Conservation (phyloP, 2,888 invertebrate species). For the Anthophora plumipes region DNA sequence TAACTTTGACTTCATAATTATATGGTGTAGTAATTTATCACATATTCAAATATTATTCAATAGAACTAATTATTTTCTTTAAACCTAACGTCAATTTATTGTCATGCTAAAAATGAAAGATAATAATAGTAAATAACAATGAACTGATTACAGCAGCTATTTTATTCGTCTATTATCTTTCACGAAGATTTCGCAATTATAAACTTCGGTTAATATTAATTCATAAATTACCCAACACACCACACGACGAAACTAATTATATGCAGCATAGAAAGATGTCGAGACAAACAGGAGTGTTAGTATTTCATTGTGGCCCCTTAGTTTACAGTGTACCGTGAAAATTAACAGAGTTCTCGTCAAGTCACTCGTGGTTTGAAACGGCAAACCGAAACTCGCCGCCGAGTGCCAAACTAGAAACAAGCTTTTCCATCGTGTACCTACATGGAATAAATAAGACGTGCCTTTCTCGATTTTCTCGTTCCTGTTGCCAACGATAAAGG, state of each 20-base stretch:
- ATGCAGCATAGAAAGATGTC: slow-evolving; percentile 48
- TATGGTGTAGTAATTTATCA: too few species aligned
- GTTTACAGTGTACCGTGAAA: slow-evolving; percentile 60
- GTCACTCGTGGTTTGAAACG: slow-evolving; percentile 35
- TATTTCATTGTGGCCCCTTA: slow-evolving; percentile 52
- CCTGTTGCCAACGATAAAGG: neutral
- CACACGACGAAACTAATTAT: slow-evolving; percentile 55
- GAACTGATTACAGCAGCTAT: neutral
- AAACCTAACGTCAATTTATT: too few species aligned
- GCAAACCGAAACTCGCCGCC: slow-evolving; percentile 39
- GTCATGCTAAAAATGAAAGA: too few species aligned
- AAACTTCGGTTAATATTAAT: slow-evolving; percentile 38
- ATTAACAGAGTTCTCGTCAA: slow-evolving; percentile 67
- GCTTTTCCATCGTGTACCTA: slow-evolving; percentile 17
- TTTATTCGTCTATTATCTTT: too few species aligned
- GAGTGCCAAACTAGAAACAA: slow-evolving; percentile 7
- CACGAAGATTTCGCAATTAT: neutral
- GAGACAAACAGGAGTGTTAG: slow-evolving; percentile 31
- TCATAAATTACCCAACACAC: slow-evolving; percentile 39
- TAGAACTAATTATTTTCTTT: too few species aligned
- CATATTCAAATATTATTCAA: too few species aligned
- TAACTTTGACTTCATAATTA: too few species aligned
- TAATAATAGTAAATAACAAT: neutral
- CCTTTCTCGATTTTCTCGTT: slow-evolving; percentile 29
- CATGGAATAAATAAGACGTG: neutral